A percentile compares a stretch with the other conserved stretches of the same genome.
These are phyloP conservation scores for Celastrina argiolus DNA, from an alignment of 2,888 invertebrate species.

Conservation along the genomic window DNA sequence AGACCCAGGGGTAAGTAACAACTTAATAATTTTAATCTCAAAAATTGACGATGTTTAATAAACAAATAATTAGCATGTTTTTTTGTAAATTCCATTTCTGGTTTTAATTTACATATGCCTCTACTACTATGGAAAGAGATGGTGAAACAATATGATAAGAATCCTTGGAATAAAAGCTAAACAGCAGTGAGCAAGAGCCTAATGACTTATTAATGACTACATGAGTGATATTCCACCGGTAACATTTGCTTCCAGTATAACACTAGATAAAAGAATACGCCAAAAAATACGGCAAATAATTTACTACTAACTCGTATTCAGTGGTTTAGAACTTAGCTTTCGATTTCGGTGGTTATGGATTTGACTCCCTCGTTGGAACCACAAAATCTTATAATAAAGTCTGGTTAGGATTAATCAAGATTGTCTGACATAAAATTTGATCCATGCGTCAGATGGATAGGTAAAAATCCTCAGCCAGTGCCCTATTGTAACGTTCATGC, in stretches of 20 bases:
- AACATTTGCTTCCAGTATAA: not conserved
- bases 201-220: not conserved
- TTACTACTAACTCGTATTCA: too few species aligned
- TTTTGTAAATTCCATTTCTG: not conserved
- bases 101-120: not conserved
- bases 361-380: too few species aligned
- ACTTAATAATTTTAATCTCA: too few species aligned
- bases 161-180: not conserved
- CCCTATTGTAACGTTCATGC: too few species aligned
- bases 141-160: not conserved
- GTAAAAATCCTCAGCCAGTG: too few species aligned
- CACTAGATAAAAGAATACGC: not conserved
- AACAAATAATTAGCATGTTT: not conserved
- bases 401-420: too few species aligned
- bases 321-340: too few species aligned
- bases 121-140: not conserved
- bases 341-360: too few species aligned
- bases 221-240: not conserved
- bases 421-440: too few species aligned
- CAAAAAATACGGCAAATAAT: too few species aligned
- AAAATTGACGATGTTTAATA: not conserved
- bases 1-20: slow-evolving; percentile 59
- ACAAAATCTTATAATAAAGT: too few species aligned
- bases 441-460: too few species aligned
- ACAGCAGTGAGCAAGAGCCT: not conserved